Base-by-base conservation (phyloP, 1,140 invertebrate species). In the Apis cerana region DNA sequence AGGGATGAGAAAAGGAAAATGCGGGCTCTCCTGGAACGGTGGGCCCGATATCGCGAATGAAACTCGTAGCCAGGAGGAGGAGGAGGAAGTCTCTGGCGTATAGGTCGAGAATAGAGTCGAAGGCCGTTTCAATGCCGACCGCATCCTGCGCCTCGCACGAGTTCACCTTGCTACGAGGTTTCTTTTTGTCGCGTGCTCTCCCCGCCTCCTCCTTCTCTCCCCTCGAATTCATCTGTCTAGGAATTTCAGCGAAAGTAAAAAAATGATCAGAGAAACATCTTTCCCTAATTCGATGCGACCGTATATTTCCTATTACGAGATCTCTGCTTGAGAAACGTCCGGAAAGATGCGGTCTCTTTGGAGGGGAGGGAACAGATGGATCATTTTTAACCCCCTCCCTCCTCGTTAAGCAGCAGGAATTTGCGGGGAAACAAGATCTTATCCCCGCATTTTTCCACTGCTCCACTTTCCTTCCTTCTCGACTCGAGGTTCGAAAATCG, bases 31-130 rank as follows among this genome's bases (percentile, higher is more conserved):
- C n/a, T n/a, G n/a, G n/a, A n/a, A n/a, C n/a, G n/a, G n/a, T n/a
- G n/a, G n/a, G n/a, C n/a, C 80, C 71, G 27, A 27, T 85, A n/a
- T 13, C 83, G 80, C 85, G 80, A 88, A 87, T 82, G 71, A 59
- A 84, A 72, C 82, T 69, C 69, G 79, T 62, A 33, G 17, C 19
- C n/a, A 61, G 58, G n/a, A n/a, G n/a, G n/a, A 67, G 76, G 61
- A 58, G 64, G 62, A 80, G 81, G 80, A 77, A 65, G 80, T 78
- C 58, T n/a, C n/a, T n/a, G n/a, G n/a, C n/a, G n/a, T n/a, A n/a
- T n/a, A 80, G 69, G 78, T 89, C 85, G 58, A 87, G 80, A 87
- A 87, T 87, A 89, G 83, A 85, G 80, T 52, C 65, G 83, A 87
- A 87, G 87, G 85, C 78, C 83, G 83, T 87, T 87, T 65, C 68